Percentiles rank a stretch among this genome's conserved stretches.
Evolutionary conservation across 2,113 vertebrate genomes (phyloP).

Genomic region (Onychorhynchus coronatus): DNA sequence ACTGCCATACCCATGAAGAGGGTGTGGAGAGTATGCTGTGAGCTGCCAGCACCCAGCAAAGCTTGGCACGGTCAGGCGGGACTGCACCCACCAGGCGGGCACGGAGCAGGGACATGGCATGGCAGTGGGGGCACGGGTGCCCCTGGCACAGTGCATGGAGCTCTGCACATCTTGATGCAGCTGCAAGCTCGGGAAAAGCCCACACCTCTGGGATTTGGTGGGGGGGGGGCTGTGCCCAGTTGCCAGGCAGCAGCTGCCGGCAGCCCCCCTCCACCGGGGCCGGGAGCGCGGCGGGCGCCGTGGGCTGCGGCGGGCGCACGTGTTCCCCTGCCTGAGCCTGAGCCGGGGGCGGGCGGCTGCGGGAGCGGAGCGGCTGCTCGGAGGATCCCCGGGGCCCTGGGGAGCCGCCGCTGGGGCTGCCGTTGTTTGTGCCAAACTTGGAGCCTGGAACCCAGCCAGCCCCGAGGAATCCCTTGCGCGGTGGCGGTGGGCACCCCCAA

Average conservation of each 20-base stretch:
- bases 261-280: neutral
- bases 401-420: slow-evolving; percentile 35
- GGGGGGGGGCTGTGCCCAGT: neutral
- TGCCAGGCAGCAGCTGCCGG: slow-evolving; percentile 36
- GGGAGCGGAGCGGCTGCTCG: slow-evolving; percentile 32
- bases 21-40: fast-evolving
- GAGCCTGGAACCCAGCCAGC: slow-evolving; percentile 25
- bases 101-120: fast-evolving
- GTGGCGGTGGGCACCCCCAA: neutral
- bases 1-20: neutral
- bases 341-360: slow-evolving; percentile 43
- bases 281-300: neutral
- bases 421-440: slow-evolving; percentile 45
- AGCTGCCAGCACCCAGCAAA: neutral
- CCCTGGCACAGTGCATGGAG: fast-evolving
- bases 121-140: neutral
- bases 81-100: neutral
- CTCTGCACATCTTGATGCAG: neutral
- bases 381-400: slow-evolving; percentile 41
- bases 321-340: slow-evolving; percentile 59
- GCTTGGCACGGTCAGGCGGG: fast-evolving
- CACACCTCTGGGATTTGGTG: neutral
- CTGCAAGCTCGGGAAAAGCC: neutral
- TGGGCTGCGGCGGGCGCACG: slow-evolving; percentile 22
- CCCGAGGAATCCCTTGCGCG: slow-evolving; percentile 38